These are phyloP conservation scores for Fissipunctia ypsillon DNA, from an alignment of 2,888 invertebrate species.

Conservation along the genomic window DNA sequence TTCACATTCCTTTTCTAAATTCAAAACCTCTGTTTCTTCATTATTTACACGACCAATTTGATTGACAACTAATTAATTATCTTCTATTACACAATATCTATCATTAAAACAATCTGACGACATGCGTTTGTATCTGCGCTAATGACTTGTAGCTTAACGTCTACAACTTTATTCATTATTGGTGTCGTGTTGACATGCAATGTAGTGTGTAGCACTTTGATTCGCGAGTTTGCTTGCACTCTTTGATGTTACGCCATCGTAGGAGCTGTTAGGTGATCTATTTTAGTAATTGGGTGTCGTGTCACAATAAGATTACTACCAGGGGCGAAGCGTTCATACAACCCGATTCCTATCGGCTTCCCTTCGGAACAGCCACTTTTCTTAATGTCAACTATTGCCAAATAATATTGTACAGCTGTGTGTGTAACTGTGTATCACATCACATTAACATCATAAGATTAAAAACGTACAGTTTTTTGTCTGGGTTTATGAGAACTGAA, in stretches of 20 bases:
- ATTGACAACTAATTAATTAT: slow-evolving; percentile 15
- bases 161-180: slow-evolving; percentile 23
- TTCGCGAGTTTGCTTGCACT: slow-evolving; percentile 29
- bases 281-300: not conserved
- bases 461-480: no score
- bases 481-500: no score
- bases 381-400: no score
- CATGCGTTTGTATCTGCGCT: slow-evolving; percentile 32
- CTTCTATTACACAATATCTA: slow-evolving; percentile 24
- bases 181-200: slow-evolving; percentile 48
- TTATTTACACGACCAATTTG: slow-evolving; percentile 11
- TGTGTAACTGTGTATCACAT: no score
- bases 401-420: no score
- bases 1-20: slow-evolving; percentile 12
- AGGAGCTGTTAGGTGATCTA: not conserved
- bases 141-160: slow-evolving; percentile 39
- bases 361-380: no score
- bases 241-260: slow-evolving; percentile 15
- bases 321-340: no score
- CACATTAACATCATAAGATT: no score
- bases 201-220: slow-evolving; percentile 17
- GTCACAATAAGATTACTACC: not conserved
- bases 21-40: not conserved
- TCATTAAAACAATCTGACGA: slow-evolving; percentile 28
- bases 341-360: no score